Percentiles rank a stretch among this genome's conserved stretches.
These are phyloP conservation scores for Pyrrhosoma nymphula DNA, from an alignment of 2,888 invertebrate species.

Conservation along the genomic window DNA sequence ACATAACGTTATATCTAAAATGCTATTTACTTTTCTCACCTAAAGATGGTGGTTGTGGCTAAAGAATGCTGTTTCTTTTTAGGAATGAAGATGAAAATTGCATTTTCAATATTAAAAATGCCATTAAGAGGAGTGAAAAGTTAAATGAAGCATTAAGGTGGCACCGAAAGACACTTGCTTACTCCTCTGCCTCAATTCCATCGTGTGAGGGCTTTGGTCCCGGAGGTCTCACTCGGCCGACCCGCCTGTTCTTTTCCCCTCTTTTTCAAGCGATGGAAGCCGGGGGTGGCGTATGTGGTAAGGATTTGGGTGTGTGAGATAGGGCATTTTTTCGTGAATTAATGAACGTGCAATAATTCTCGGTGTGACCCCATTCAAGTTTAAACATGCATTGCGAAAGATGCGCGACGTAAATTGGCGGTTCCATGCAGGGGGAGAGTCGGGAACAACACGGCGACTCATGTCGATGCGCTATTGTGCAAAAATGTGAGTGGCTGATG, in stretches of 20 bases:
- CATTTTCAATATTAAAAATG: too few relatives aligned
- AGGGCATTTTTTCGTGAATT: background rate
- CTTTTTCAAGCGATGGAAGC: background rate
- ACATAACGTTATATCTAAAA: too few relatives aligned
- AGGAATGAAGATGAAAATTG: too few relatives aligned
- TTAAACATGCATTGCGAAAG: background rate
- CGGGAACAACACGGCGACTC: background rate
- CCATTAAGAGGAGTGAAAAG: too few relatives aligned
- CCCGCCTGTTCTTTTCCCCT: background rate
- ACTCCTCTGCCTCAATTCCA: background rate
- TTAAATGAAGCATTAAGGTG: background rate
- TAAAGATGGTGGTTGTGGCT: too few relatives aligned
- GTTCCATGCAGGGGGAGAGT: background rate
- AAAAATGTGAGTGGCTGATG: too few relatives aligned
- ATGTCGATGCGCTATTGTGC: background rate
- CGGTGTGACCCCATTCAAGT: background rate
- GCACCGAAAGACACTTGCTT: background rate
- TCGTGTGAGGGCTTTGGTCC: background rate
- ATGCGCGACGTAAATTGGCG: background rate
- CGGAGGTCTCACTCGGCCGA: too few relatives aligned
- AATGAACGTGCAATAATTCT: constrained; percentile 30
- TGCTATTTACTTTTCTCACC: too few relatives aligned
- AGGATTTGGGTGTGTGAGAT: background rate
- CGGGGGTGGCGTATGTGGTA: background rate
- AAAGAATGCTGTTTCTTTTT: too few relatives aligned